Percentiles rank a stretch among this genome's conserved stretches.
Conservation (phyloP, 2,797 vertebrate species). For the Cossypha polioptera region DNA sequence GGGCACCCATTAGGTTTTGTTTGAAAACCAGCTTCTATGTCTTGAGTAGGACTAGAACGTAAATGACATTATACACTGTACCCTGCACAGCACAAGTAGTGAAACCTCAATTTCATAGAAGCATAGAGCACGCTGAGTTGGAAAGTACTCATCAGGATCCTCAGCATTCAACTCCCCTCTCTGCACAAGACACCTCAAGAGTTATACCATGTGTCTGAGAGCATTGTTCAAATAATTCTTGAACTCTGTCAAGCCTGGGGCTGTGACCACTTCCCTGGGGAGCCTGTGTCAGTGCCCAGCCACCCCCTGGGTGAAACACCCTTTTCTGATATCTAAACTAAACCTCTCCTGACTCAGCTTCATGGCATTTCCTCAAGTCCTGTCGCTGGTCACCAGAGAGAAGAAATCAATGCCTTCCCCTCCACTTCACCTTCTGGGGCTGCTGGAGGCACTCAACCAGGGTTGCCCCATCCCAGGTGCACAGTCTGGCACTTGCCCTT, state of each 20-base stretch:
- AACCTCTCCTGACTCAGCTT: neutral
- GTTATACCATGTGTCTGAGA: neutral
- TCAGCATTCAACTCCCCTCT: neutral
- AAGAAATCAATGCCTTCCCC: neutral
- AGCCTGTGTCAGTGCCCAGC: neutral
- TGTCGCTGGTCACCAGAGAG: neutral
- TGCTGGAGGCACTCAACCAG: neutral
- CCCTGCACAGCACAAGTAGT: neutral
- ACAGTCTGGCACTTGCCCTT: neutral
- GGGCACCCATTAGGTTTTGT: neutral
- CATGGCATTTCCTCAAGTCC: neutral
- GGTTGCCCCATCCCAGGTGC: neutral
- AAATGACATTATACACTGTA: neutral
- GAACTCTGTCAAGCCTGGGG: neutral
- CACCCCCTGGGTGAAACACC: neutral
- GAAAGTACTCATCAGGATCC: neutral
- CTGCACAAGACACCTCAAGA: neutral
- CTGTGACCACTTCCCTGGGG: neutral
- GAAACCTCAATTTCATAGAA: neutral
- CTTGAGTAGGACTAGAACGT: fast-evolving
- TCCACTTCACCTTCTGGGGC: fast-evolving
- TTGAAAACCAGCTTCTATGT: neutral
- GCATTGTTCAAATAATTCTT: neutral
- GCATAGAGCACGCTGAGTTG: neutral
- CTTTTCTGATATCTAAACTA: neutral